Base-by-base conservation (phyloP, 2,888 invertebrate genomes). In the Endomychus coccineus region DNA sequence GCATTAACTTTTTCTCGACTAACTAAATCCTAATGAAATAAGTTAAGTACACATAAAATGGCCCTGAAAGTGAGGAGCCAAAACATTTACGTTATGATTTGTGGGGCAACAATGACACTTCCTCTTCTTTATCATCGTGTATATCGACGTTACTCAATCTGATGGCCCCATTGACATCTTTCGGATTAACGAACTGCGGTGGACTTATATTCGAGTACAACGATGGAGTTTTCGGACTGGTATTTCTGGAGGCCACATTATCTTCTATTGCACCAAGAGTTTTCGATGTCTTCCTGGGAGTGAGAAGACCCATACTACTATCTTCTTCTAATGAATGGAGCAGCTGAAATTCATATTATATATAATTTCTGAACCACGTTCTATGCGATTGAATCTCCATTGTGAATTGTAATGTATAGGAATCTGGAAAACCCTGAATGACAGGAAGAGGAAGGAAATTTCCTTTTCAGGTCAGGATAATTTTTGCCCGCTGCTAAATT, bases 241-340 rank as follows among this genome's bases (percentile, higher is more conserved):
- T 36, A 34, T 46, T 49, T 36, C 42, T 42, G 19, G 46, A 46
- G 4, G 39, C 31, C 15, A 24, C 10, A 17, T 16, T 39, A 4
- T 27, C 16, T 14, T 39, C 42, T 14, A 32, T 27, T 11, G 29
- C 35, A 7, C 43, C 42, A 12, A 52, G 56, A 27, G 49, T 47
- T 14, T 56, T 52, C 2, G 57, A 58, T 40, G 50, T 52, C 29
- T 58, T 51, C 23, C 53, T 44, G 0, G 59, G 63, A 3, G 62
- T 61, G 7, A 54, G 52, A 13, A 60, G 51, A 4, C 61, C 66
- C 22, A 63, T 62, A 50, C 73, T 73, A 42, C 75, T 75, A 35
- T 85, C 80, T 50, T 87, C 87, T 50, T 84, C 84, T 41, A 85
- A 71, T 0, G 85, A 83, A 59, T 86, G 80, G 37, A 87, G 65